Conservation (phyloP, 2,797 vertebrate genomes). For the Falco novaeseelandiae region DNA sequence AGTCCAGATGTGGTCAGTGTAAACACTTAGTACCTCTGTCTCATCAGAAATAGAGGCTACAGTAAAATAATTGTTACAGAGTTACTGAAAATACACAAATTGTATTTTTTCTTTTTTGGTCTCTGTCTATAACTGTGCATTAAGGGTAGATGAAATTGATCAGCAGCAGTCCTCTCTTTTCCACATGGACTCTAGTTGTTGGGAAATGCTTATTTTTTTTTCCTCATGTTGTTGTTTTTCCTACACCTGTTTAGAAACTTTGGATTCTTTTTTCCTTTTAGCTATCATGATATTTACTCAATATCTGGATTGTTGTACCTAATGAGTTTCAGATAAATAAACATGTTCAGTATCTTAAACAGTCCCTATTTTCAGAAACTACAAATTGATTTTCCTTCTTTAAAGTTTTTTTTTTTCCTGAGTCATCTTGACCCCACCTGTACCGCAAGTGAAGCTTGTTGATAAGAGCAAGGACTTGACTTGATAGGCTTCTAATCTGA, state of each 20-base stretch:
- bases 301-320: not conserved
- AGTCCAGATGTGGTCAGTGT: not conserved
- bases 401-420: not conserved
- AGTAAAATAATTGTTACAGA: not conserved
- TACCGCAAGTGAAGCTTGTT: not conserved
- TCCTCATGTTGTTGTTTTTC: rapidly evolving
- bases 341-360: not conserved
- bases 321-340: not conserved
- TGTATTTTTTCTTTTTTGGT: not conserved
- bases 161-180: not conserved
- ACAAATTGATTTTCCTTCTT: not conserved
- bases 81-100: not conserved
- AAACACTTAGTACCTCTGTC: not conserved
- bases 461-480: not conserved
- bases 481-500: not conserved
- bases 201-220: not conserved
- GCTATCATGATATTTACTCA: not conserved
- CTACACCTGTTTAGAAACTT: not conserved
- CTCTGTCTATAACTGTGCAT: rapidly evolving
- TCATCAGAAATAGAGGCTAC: not conserved
- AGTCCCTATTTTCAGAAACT: not conserved
- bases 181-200: rapidly evolving
- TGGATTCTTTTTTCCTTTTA: not conserved
- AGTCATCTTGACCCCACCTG: not conserved
- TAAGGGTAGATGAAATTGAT: rapidly evolving